Percentiles rank a stretch among this genome's conserved stretches.
These are phyloP conservation scores for Spea hammondii DNA, from an alignment of 2,797 vertebrate species.

Conservation along the genomic window DNA sequence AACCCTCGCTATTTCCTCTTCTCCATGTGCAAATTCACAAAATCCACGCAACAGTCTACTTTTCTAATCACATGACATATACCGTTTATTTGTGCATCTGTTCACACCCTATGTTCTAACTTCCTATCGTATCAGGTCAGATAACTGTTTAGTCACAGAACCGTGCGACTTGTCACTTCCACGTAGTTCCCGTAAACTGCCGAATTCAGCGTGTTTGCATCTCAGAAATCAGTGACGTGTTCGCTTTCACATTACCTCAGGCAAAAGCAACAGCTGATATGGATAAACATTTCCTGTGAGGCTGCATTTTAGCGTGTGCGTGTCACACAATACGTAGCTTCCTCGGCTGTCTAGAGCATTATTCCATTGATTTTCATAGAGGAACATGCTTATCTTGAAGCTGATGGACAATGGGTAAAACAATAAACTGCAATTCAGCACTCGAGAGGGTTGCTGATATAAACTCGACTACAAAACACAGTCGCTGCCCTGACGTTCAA, in stretches of 20 bases:
- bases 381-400: neutral
- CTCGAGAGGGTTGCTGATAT: neutral
- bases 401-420: neutral
- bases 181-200: neutral
- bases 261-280: neutral
- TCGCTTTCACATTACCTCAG: neutral
- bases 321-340: neutral
- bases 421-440: neutral
- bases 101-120: neutral
- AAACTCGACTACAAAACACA: neutral
- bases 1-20: too few relatives aligned
- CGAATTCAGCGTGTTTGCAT: neutral
- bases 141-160: slow-evolving; percentile 30
- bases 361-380: neutral
- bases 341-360: neutral
- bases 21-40: too few relatives aligned
- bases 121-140: slow-evolving; percentile 28
- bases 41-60: too few relatives aligned
- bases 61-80: neutral
- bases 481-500: neutral
- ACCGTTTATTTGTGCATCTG: neutral
- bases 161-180: slow-evolving; percentile 8
- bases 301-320: neutral
- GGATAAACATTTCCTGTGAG: slow-evolving; percentile 14
- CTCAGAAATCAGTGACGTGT: slow-evolving; percentile 1